phyloP scores from a whole-genome alignment of 2,888 invertebrate species.

The Amblyteles armatorius region DNA sequence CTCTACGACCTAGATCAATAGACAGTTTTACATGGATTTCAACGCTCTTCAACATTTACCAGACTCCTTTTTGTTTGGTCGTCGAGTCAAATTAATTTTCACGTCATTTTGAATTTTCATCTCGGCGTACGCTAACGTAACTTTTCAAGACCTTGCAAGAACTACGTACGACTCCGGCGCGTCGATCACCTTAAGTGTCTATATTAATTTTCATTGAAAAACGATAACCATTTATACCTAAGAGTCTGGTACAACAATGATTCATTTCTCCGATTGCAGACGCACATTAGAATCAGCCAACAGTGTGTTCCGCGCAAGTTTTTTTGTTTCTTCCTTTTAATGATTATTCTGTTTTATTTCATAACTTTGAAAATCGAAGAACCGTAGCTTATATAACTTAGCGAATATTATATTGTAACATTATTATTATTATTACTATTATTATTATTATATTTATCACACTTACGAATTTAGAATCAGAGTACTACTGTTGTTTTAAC shows the following conservation, averaged over 20 bases:
- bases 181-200: not conserved
- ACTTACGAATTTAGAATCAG: conserved; percentile 63
- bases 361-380: conserved; percentile 49
- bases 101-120: not conserved
- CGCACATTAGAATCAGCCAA: conserved; percentile 58
- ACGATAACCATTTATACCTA: conserved; percentile 57
- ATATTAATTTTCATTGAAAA: conserved; percentile 15
- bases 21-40: not conserved
- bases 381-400: conserved; percentile 62
- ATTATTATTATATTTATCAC: conserved; percentile 69
- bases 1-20: not conserved
- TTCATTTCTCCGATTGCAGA: conserved; percentile 44
- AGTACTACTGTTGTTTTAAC: conserved; percentile 64
- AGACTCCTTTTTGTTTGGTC: not conserved
- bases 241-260: conserved; percentile 60
- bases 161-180: not conserved
- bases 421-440: conserved; percentile 68
- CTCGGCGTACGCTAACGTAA: not conserved
- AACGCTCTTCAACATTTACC: not conserved
- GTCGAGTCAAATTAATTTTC: conserved; percentile 17
- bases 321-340: conserved; percentile 5
- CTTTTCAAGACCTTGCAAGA: not conserved
- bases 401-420: conserved; percentile 61
- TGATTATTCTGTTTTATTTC: conserved; percentile 31
- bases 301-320: conserved; percentile 37